Base-by-base conservation (phyloP, 2,113 vertebrate genomes). In the Pelobates fuscus region DNA sequence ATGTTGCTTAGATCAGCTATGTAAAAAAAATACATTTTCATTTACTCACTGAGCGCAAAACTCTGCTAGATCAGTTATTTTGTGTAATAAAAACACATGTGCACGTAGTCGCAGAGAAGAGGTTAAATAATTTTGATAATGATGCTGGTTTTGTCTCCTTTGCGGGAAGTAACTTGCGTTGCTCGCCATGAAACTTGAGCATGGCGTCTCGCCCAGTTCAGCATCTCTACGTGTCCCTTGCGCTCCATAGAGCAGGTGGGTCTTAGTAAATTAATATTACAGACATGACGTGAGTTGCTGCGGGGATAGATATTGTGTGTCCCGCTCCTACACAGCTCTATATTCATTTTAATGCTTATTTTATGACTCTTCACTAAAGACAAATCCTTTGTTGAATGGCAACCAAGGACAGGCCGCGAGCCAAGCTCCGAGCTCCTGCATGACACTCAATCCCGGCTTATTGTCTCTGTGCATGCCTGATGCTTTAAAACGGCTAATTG, bases 341-440 rank as follows among this genome's bases (percentile, higher is more conserved):
- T 32, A 55, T 73, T n/a, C 32, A 71, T 71, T 62, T 62, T 73
- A 57, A 65, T 65, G 29, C 46, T n/a, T 3, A 41, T 20, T 57
- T 73, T 55, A 43, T 25, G 25, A 27, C 27, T 21, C 30, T 70
- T 65, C 46, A 46, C 24, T 17, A 37, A 65, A 24, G 23, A 18
- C 44, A 57, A 25, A 59, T 26, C 52, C 63, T 59, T 32, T 67
- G 69, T 70, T 37, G 2, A 27, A 21, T 6, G 5, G 29, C 46
- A 73, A 20, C 62, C 21, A 41, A 5, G 59, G 2, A 18, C 23
- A 41, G 46, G 44, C 18, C n/a, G 18, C 20, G 18, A 46, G 54
- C 23, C 15, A 65, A 54, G 18, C 8, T 17, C 24, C 32, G 43
- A 57, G 17, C 52, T 5, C 21, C n/a, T 18, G 63, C 49, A 29